These are phyloP conservation scores for Drosophila auraria DNA, from an alignment of 1,140 invertebrate species.

Conservation along the genomic window DNA sequence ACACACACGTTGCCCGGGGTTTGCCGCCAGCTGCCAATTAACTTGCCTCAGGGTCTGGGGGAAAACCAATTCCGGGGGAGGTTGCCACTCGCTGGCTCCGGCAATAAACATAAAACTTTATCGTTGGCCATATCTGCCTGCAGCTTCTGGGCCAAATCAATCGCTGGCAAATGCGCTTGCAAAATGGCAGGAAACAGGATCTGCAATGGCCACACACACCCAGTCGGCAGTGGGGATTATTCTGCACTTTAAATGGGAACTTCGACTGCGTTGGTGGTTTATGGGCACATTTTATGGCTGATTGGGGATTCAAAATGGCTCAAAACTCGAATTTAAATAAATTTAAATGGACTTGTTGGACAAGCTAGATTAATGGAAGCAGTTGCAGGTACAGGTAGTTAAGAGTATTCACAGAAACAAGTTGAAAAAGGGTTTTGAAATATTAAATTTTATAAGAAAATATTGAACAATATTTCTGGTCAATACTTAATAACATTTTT, in stretches of 20 bases:
- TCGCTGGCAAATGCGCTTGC: conserved; percentile 45
- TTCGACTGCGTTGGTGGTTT: conserved; percentile 16
- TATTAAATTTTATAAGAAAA: neutral
- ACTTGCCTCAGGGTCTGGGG: conserved; percentile 13
- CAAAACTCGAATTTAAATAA: conserved; percentile 15
- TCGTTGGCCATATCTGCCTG: conserved; percentile 48
- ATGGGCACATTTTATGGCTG: conserved; percentile 23
- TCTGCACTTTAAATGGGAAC: conserved; percentile 6
- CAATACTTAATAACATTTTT: too few relatives aligned
- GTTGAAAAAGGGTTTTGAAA: neutral
- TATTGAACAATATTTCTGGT: too few relatives aligned
- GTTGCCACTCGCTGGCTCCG: neutral
- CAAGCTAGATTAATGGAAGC: neutral
- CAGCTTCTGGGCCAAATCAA: conserved; percentile 54
- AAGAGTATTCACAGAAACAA: neutral
- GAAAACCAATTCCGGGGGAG: neutral
- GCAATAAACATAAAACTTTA: conserved; percentile 62
- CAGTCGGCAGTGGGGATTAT: conserved; percentile 3
- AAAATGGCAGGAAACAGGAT: conserved; percentile 16
- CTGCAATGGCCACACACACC: conserved; percentile 6
- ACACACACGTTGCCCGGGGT: conserved; percentile 8
- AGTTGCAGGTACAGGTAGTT: neutral
- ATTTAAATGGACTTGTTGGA: conserved; percentile 21
- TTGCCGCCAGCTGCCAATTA: conserved; percentile 24
- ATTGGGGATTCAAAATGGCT: conserved; percentile 18